A percentile compares a stretch with the other conserved stretches of the same genome.
Conservation (phyloP, 2,888 invertebrate genomes). For the Hipparchia semele region DNA sequence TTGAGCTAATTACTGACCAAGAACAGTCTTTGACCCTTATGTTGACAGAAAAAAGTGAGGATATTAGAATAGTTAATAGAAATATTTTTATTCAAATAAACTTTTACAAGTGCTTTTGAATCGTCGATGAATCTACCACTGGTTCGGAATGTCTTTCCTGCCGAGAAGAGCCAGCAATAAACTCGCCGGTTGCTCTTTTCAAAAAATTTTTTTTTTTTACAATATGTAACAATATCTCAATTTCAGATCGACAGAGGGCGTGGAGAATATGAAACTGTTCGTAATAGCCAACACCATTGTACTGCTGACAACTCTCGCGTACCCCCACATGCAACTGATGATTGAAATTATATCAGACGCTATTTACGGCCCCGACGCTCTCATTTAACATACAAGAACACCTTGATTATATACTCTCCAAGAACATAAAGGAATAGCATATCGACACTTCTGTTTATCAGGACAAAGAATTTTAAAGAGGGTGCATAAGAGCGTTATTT, state of each 20-base stretch:
- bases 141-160: no score
- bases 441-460: neutral
- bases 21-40: no score
- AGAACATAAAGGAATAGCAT: slow-evolving; percentile 8
- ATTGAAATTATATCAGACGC: slow-evolving; percentile 79
- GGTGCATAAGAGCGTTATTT: neutral
- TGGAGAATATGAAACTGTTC: slow-evolving; percentile 91
- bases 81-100: no score
- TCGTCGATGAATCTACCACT: no score
- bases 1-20: no score
- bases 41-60: no score
- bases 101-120: no score
- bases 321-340: slow-evolving; percentile 87
- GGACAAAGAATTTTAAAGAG: neutral
- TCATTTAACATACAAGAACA: slow-evolving; percentile 28
- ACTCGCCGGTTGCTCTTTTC: no score
- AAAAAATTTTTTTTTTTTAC: no score
- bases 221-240: neutral
- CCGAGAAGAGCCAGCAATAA: no score
- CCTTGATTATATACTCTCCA: no score
- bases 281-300: slow-evolving; percentile 90
- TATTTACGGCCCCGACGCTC: slow-evolving; percentile 62
- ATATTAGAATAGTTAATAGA: no score
- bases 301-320: slow-evolving; percentile 87
- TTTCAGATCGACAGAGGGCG: slow-evolving; percentile 83